Base-by-base conservation (phyloP, 2,113 vertebrate genomes). In the Craseonycteris thonglongyai region DNA sequence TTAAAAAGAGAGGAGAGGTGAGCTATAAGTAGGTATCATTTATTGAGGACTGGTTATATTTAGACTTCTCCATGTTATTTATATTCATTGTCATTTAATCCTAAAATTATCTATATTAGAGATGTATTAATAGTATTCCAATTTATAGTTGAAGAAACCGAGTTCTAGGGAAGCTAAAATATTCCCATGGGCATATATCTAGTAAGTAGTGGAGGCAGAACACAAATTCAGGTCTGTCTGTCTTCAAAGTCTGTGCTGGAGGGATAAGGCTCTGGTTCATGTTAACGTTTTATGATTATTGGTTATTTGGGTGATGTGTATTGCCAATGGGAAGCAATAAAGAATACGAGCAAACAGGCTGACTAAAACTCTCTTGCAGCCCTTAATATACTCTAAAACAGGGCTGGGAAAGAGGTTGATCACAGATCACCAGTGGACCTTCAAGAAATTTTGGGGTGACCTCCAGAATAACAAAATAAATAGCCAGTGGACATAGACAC, bases 281-380 rank as follows among this genome's bases (percentile, higher is more conserved):
- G 16, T 19, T 33, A 47, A 40, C 1, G 59, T 47, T 45, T 24
- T 33, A 18, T 74, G 30, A 54, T n/a, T 38, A 10, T 14, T 47
- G n/a, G 22, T 42, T 65, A 7, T 61, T 69, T 88, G 47, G 30
- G 4, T 61, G 9, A 1, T 38, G 2, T 54, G 21, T 42, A 0
- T 69, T 83, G 12, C 88, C 45, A 63, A 0, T 5, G 45, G 19
- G 42, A 30, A 94, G 2, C 1, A 85, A 69, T 7, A 26, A 74
- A 65, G 8, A 7, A 3, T 19, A 15, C 38, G 69, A 18, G 3
- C 11, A 84, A 0, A 75, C 2, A 54, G 7, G 0, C 0, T 72
- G 51, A 76, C 22, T 13, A 47, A 40, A 14, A 95, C 45, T 83
- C 19, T 68, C 14, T 65, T 40, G 7, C 7, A 45, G 59, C 21